These are phyloP conservation scores for Drosophila chauvacae DNA, from an alignment of 1,140 invertebrate genomes.

Conservation along the genomic window DNA sequence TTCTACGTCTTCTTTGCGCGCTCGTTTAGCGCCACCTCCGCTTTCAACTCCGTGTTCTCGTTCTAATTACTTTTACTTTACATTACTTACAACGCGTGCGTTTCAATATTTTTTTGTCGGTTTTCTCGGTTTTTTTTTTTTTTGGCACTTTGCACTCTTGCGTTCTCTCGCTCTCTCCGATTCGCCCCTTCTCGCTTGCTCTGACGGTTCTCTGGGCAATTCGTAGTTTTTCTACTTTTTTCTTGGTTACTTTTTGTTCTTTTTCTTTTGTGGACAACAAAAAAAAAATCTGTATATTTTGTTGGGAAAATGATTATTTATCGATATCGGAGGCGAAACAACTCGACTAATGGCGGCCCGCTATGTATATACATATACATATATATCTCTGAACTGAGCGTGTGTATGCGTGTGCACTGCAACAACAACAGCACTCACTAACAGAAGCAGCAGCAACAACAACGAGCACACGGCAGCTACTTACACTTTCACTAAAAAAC, in stretches of 20 bases:
- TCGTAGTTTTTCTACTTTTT: slow-evolving; percentile 15
- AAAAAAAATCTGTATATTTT: slow-evolving; percentile 36
- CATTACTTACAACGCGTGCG: slow-evolving; percentile 47
- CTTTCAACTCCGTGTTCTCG: slow-evolving; percentile 48
- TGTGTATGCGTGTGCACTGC: slow-evolving; percentile 58
- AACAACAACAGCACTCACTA: slow-evolving; percentile 38
- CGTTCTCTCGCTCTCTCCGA: slow-evolving; percentile 21
- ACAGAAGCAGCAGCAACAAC: slow-evolving; percentile 30
- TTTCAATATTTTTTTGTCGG: slow-evolving; percentile 33
- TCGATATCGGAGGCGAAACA: slow-evolving; percentile 22
- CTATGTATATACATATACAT: slow-evolving; percentile 16
- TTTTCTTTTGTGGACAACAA: slow-evolving; percentile 19
- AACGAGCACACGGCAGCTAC: slow-evolving; percentile 50
- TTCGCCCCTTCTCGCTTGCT: slow-evolving; percentile 9
- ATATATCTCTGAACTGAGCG: slow-evolving; percentile 17
- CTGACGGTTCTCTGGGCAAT: slow-evolving; percentile 31
- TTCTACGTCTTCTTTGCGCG: slow-evolving; percentile 22
- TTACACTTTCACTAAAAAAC: slow-evolving; percentile 72
- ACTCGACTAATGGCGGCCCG: slow-evolving; percentile 18
- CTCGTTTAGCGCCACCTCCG: slow-evolving; percentile 20
- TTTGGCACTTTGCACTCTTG: slow-evolving; percentile 48
- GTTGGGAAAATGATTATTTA: slow-evolving; percentile 17
- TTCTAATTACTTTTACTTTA: slow-evolving; percentile 66
- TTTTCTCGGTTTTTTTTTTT: slow-evolving; percentile 21
- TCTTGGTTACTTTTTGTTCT: slow-evolving; percentile 7